A percentile compares a stretch with the other conserved stretches of the same genome.
phyloP scores from a whole-genome alignment of 2,797 vertebrate species.

The Oophaga sylvatica region DNA sequence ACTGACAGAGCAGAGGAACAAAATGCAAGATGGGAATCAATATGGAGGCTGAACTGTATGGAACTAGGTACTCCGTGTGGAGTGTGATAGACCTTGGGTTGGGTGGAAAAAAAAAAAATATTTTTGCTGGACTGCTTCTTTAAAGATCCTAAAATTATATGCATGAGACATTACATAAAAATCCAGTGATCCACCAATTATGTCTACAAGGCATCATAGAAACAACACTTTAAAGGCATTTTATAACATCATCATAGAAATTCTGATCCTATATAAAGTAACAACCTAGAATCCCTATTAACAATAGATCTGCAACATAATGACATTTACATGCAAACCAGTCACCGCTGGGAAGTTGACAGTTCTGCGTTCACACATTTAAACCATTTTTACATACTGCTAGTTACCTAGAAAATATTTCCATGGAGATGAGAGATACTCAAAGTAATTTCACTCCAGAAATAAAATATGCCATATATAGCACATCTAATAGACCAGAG shows the following conservation, averaged over 20 bases:
- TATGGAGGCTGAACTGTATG: too few species aligned
- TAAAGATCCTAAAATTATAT: too few species aligned
- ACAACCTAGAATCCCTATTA: background rate
- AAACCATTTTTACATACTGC: background rate
- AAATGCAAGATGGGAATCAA: too few species aligned
- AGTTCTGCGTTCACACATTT: background rate
- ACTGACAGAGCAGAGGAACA: too few species aligned
- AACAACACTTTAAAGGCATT: background rate
- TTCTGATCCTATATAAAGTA: background rate
- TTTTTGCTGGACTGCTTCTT: too few species aligned
- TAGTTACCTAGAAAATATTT: constrained; percentile 17
- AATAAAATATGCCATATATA: constrained; percentile 9
- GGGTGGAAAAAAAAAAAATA: too few species aligned
- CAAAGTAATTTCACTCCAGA: constrained; percentile 1
- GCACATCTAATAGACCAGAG: constrained; percentile 5
- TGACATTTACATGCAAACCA: background rate
- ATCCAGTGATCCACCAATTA: too few species aligned
- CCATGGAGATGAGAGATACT: constrained; percentile 13
- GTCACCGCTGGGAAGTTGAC: background rate
- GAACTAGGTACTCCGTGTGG: too few species aligned
- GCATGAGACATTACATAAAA: too few species aligned
- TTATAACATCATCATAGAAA: background rate
- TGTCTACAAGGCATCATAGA: too few species aligned
- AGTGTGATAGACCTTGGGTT: too few species aligned
- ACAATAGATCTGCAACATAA: background rate